Base-by-base conservation (phyloP, 2,888 invertebrate genomes). In the Mythimna impura region DNA sequence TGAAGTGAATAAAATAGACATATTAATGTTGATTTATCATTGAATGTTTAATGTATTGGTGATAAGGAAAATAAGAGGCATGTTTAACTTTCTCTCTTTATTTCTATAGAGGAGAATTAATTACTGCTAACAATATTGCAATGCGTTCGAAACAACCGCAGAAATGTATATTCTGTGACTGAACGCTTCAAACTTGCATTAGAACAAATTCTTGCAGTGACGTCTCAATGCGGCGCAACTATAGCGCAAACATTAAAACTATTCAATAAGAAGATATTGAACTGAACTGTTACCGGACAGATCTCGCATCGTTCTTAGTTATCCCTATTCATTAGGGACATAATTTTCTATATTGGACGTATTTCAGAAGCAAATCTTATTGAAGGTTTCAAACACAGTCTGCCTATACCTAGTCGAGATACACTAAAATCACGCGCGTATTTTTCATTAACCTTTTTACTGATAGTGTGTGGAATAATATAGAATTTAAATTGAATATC, bases 81-180 rank as follows among this genome's bases (percentile, higher is more conserved):
- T 36, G n/a, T 79, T 47, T 60, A 70, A 77, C 61, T 71, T 77
- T 84, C 69, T 82, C 72, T 67, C 63, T 84, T 84, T 81, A 85
- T 81, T 83, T 72, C 71, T 78, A 73, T 80, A 72, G 66, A 84
- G 73, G 67, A 70, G 22, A 74, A 72, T 65, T 63, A 60, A 52
- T 83, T 73, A 82, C 62, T 57, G 66, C 66, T 79, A 84, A 64
- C 20, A 75, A 80, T 61, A 72, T 71, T 73, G 79, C 76, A 76
- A 72, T 72, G 75, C 78, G 66, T 64, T 81, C 71, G 60, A 77
- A 69, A 77, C 76, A 58, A 34, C 65, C 71, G 30, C 66, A 64
- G 69, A 63, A 17, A 6, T 20, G 25, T 58, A 54, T 63, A 25
- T 34, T 79, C 66, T 50, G 63, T 60, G 61, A 54, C 30, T 64